Evolutionary conservation across 2,888 invertebrate genomes (phyloP).

Genomic region (Dryomyza anilis): DNA sequence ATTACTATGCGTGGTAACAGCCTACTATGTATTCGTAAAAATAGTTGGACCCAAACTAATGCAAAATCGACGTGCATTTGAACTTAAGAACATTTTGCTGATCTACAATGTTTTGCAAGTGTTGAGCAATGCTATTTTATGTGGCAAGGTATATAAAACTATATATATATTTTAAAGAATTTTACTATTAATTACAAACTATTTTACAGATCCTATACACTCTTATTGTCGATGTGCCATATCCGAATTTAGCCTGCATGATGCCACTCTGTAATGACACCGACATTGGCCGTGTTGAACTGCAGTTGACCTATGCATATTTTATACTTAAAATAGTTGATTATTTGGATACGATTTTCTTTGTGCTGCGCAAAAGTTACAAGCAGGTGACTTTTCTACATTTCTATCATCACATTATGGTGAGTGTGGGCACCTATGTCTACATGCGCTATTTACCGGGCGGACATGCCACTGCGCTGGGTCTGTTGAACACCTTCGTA

Average conservation of each 20-base stretch:
- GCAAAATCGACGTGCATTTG: conserved; percentile 68
- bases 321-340: conserved; percentile 69
- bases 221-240: too few species aligned
- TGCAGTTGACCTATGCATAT: conserved; percentile 64
- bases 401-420: conserved; percentile 73
- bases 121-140: conserved; percentile 58
- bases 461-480: conserved; percentile 70
- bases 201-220: too few species aligned
- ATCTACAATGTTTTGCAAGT: conserved; percentile 73
- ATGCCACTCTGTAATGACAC: neutral
- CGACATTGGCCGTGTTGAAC: neutral
- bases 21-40: conserved; percentile 72
- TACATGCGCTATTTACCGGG: conserved; percentile 67
- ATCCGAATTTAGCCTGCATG: conserved; percentile 20
- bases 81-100: conserved; percentile 68
- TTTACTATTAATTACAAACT: neutral
- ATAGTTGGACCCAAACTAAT: conserved; percentile 73
- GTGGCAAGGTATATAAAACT: neutral
- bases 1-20: conserved; percentile 62
- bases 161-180: neutral
- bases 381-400: conserved; percentile 71
- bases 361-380: conserved; percentile 72
- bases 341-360: conserved; percentile 72
- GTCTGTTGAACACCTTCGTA: conserved; percentile 74
- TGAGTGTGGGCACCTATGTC: conserved; percentile 70